A percentile compares a stretch with the other conserved stretches of the same genome.
Conservation (phyloP, 2,113 vertebrate genomes). For the Gavialis gangeticus region DNA sequence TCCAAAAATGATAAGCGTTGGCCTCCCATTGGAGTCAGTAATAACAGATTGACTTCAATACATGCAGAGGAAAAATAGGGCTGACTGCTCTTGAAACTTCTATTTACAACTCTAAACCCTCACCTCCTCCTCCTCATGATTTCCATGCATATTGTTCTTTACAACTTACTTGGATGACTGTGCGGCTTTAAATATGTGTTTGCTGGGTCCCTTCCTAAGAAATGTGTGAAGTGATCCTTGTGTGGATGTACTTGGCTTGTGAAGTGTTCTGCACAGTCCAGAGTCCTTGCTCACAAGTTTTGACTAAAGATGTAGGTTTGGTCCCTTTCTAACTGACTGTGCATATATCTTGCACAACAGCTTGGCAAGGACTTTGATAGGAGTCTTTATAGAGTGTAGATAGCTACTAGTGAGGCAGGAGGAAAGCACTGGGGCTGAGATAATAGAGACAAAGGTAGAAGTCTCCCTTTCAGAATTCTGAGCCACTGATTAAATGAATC, state of each 20-base stretch:
- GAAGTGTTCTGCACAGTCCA: not conserved
- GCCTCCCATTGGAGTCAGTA: not conserved
- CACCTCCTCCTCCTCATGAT: not conserved
- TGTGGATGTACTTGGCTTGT: too few relatives aligned
- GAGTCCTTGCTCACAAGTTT: not conserved
- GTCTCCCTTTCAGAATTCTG: too few relatives aligned
- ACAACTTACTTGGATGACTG: not conserved
- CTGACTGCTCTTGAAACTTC: not conserved
- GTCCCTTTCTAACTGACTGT: not conserved
- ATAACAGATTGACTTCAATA: not conserved
- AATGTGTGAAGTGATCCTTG: accelerated
- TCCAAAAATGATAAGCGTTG: accelerated
- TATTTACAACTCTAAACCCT: too few relatives aligned
- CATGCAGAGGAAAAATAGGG: not conserved
- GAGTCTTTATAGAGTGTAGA: too few relatives aligned
- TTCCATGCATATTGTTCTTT: not conserved
- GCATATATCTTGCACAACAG: too few relatives aligned
- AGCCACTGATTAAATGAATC: too few relatives aligned
- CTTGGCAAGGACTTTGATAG: too few relatives aligned
- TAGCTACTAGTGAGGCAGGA: too few relatives aligned
- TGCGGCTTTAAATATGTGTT: not conserved
- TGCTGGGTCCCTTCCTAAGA: not conserved
- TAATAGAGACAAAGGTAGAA: too few relatives aligned
- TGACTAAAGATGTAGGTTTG: not conserved
- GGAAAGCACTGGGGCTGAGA: too few relatives aligned